phyloP scores from a whole-genome alignment of 2,113 vertebrate species.

The Gymnocephalus cernua region DNA sequence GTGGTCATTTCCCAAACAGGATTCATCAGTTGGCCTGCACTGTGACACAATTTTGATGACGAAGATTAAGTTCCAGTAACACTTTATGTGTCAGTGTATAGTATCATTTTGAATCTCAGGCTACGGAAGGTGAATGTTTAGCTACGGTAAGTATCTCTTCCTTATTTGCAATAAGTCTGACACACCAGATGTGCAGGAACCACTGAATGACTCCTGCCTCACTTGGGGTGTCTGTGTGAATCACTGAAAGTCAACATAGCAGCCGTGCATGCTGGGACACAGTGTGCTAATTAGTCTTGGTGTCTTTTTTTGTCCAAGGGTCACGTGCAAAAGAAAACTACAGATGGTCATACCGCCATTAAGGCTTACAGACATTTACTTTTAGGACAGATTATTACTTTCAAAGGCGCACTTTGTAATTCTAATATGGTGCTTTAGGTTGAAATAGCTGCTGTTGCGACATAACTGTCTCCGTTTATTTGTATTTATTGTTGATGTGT shows the following conservation, averaged over 20 bases:
- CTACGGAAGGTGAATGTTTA: slow-evolving; percentile 4
- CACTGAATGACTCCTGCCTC: slow-evolving; percentile 35
- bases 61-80: background rate
- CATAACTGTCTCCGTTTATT: slow-evolving; percentile 4
- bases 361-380: slow-evolving; percentile 31
- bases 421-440: slow-evolving; percentile 7
- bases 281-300: slow-evolving; percentile 14
- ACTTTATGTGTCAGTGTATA: background rate
- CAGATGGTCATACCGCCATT: slow-evolving; percentile 34
- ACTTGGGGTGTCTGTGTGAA: slow-evolving; percentile 29
- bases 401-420: slow-evolving; percentile 29
- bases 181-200: slow-evolving; percentile 45
- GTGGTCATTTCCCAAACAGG: background rate
- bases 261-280: slow-evolving; percentile 44
- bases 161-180: slow-evolving; percentile 4
- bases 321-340: slow-evolving; percentile 11
- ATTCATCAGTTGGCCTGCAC: background rate
- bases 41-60: background rate
- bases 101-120: background rate
- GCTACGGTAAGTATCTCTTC: background rate
- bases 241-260: slow-evolving; percentile 38
- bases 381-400: slow-evolving; percentile 11
- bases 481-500: slow-evolving; percentile 1
- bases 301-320: slow-evolving; percentile 1
- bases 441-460: slow-evolving; percentile 10